phyloP scores from a whole-genome alignment of 2,888 invertebrate species.

The Syrista parreyssii region DNA sequence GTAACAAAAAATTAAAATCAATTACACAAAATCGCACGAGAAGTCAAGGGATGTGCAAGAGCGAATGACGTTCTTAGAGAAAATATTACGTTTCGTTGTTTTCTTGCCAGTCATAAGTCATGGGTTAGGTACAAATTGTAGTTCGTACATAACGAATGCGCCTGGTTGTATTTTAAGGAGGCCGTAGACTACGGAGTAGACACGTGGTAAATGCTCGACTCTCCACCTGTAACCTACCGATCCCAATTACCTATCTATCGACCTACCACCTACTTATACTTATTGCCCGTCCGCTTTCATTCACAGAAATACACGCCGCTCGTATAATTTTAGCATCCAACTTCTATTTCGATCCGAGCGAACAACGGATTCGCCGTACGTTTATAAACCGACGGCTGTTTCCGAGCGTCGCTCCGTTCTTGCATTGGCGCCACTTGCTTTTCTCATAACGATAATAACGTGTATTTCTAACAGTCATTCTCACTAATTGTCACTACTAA shows the following conservation, averaged over 20 bases:
- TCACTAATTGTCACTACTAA: neutral
- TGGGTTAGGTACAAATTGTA: neutral
- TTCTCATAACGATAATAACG: neutral
- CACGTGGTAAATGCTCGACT: neutral
- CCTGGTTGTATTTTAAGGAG: conserved; percentile 34
- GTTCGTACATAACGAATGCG: conserved; percentile 28
- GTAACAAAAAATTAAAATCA: neutral
- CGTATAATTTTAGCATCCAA: conserved; percentile 23
- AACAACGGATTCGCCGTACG: neutral
- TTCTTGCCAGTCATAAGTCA: neutral
- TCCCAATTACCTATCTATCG: neutral
- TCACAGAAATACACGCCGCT: conserved; percentile 10
- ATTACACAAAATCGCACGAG: neutral
- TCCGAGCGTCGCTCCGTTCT: neutral
- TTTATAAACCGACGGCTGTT: neutral
- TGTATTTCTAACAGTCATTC: neutral
- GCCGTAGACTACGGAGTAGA: conserved; percentile 20
- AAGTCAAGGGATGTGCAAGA: neutral
- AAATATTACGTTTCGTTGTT: neutral
- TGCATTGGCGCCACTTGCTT: neutral
- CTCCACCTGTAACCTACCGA: neutral
- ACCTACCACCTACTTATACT: neutral
- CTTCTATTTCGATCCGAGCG: conserved; percentile 8
- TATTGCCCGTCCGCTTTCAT: neutral
- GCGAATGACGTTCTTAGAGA: neutral